Conservation (phyloP, 92 coral and sea anemone species). For the Epizoanthus scotinus region DNA sequence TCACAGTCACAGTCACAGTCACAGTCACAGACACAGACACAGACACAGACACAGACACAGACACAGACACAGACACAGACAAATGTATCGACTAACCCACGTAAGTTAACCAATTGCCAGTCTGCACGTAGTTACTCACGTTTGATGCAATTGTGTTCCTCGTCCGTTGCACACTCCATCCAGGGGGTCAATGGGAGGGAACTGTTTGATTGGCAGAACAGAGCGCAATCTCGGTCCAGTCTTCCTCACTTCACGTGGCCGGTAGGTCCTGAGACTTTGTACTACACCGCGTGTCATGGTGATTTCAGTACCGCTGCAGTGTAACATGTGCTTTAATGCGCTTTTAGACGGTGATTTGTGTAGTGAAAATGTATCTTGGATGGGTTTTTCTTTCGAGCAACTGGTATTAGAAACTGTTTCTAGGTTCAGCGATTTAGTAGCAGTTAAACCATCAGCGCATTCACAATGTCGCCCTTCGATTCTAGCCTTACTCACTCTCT, state of each 20-base stretch:
- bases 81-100: too few species aligned
- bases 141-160: background rate
- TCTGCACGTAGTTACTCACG: background rate
- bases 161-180: conserved; percentile 8
- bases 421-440: background rate
- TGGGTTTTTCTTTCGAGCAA: background rate
- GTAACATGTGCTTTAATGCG: conserved; percentile 18
- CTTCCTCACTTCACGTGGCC: conserved; percentile 4
- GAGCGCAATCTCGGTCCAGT: conserved; percentile 4
- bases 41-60: too few species aligned
- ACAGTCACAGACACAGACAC: too few species aligned
- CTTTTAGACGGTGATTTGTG: conserved; percentile 24
- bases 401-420: background rate
- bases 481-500: background rate
- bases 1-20: too few species aligned
- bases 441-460: background rate
- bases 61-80: too few species aligned
- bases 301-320: conserved; percentile 34
- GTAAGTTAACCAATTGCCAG: too few species aligned
- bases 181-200: conserved; percentile 74
- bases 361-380: background rate
- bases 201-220: conserved; percentile 63
- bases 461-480: background rate
- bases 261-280: conserved; percentile 29
- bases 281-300: conserved; percentile 38